Evolutionary conservation across 2,113 vertebrate species (phyloP).

Genomic region (Cacatua alba): DNA sequence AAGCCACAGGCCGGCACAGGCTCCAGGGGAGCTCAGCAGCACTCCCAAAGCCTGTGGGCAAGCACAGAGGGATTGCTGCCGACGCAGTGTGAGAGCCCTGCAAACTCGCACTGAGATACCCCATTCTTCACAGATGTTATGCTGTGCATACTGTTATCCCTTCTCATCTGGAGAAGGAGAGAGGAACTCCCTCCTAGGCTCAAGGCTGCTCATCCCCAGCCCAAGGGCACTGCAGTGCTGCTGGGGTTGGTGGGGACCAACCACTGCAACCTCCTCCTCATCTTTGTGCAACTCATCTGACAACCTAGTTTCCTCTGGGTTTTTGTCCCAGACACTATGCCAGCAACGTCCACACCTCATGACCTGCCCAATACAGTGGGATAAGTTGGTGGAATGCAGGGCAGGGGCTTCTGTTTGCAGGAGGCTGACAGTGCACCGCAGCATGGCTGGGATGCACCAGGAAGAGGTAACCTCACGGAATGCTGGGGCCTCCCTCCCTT

Average conservation of each 20-base stretch:
- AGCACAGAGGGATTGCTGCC: neutral
- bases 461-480: neutral
- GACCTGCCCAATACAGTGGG: fast-evolving
- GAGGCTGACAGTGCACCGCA: neutral
- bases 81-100: neutral
- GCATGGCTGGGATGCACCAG: neutral
- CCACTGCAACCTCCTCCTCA: neutral
- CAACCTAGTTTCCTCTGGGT: neutral
- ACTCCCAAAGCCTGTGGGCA: neutral
- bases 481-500: neutral
- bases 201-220: constrained; percentile 26
- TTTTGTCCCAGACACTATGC: neutral
- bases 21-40: neutral
- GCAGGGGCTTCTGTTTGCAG: neutral
- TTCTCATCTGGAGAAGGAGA: neutral
- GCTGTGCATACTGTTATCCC: neutral
- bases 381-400: fast-evolving
- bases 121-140: fast-evolving
- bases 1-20: fast-evolving
- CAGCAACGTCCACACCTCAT: neutral
- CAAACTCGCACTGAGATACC: fast-evolving
- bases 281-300: neutral
- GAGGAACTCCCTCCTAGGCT: neutral
- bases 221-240: neutral
- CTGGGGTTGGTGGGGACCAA: neutral